Conservation (phyloP, 2,113 vertebrate genomes). For the Phrynosoma blainvillii region DNA sequence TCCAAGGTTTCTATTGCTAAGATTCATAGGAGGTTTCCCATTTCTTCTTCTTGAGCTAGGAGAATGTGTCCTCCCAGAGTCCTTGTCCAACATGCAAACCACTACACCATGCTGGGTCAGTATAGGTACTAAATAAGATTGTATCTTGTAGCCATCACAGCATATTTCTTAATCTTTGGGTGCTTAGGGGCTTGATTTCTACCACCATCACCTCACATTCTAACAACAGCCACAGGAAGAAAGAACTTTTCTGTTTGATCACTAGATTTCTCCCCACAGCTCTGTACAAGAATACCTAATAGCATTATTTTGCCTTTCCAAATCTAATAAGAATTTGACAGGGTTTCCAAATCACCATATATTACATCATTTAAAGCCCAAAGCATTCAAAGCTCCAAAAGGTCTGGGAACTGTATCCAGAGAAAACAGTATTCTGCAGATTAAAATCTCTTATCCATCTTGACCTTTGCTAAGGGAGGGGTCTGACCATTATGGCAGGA, state of each 20-base stretch:
- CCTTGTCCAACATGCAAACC: too few species aligned
- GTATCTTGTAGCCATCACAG: too few species aligned
- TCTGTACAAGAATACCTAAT: constrained; percentile 9
- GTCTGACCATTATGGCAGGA: neutral
- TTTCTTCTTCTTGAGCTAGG: too few species aligned
- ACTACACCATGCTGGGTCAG: too few species aligned
- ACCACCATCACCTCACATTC: neutral
- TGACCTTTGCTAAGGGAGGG: neutral
- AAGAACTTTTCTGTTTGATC: neutral
- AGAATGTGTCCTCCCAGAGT: too few species aligned
- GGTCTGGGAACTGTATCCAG: neutral
- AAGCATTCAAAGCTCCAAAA: constrained; percentile 27
- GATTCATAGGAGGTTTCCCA: too few species aligned
- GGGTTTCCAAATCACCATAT: neutral
- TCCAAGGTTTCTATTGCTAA: too few species aligned
- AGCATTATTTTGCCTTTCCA: neutral
- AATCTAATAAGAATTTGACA: constrained; percentile 9
- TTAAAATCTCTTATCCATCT: neutral
- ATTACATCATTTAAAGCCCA: constrained; percentile 24
- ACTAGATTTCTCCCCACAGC: neutral
- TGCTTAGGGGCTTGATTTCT: neutral
- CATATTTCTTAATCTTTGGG: neutral
- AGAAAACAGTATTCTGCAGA: neutral
- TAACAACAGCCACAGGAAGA: neutral
- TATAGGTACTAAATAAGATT: neutral